Conservation (phyloP, 2,888 invertebrate genomes). For the Cheilosia variabilis region DNA sequence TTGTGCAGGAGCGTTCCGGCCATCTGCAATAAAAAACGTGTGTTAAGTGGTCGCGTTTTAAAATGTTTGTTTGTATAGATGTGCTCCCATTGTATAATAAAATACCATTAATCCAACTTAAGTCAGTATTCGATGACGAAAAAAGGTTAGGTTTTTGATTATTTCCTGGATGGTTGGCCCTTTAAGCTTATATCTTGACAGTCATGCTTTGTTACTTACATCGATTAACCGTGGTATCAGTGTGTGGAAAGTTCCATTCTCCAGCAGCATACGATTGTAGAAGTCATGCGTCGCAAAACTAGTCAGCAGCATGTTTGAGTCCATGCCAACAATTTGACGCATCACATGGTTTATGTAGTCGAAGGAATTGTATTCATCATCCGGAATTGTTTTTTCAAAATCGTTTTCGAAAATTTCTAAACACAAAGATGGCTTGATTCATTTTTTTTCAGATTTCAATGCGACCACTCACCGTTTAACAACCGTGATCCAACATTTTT, state of each 20-base stretch:
- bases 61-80: not conserved
- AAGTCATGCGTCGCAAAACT: conserved; percentile 84
- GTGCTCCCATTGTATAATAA: too few relatives aligned
- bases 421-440: not conserved
- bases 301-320: conserved; percentile 83
- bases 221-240: conserved; percentile 84
- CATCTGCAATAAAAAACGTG: conserved; percentile 80
- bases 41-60: not conserved
- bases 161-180: too few relatives aligned
- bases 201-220: conserved; percentile 80
- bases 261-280: conserved; percentile 77
- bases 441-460: not conserved
- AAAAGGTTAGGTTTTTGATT: too few relatives aligned
- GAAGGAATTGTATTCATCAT: conserved; percentile 78
- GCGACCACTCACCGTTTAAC: conserved; percentile 77
- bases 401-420: conserved; percentile 81
- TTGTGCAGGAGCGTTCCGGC: conserved; percentile 79
- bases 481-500: conserved; percentile 80
- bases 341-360: conserved; percentile 81
- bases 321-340: conserved; percentile 80
- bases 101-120: too few relatives aligned
- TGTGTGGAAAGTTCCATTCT: conserved; percentile 83
- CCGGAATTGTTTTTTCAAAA: conserved; percentile 81
- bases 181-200: too few relatives aligned
- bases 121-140: too few relatives aligned